These are phyloP conservation scores for Nannobrachium achirus DNA, from an alignment of 2,113 vertebrate genomes.

Conservation along the genomic window DNA sequence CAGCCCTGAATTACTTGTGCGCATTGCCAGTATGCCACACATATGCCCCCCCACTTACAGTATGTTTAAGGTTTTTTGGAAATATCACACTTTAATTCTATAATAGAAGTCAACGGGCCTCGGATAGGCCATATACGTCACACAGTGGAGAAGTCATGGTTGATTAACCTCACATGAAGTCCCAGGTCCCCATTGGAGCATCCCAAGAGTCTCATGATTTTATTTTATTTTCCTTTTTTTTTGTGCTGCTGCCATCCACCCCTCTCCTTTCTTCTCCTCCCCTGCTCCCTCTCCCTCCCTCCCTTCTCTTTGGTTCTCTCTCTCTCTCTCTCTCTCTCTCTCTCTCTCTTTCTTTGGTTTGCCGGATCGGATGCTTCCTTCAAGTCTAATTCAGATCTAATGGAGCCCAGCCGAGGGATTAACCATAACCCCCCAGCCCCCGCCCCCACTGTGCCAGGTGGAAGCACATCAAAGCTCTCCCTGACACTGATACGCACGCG, in stretches of 20 bases:
- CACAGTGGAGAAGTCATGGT: no score
- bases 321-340: neutral
- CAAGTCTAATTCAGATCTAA: conserved; percentile 33
- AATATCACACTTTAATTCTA: no score
- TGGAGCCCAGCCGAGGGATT: conserved; percentile 33
- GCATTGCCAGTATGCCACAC: no score
- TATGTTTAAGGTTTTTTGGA: no score
- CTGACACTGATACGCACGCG: conserved; percentile 13
- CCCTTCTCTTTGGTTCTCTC: neutral
- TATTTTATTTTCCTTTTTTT: neutral
- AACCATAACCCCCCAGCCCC: conserved; percentile 16
- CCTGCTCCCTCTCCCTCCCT: neutral
- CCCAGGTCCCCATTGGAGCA: no score
- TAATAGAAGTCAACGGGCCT: no score
- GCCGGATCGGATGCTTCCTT: conserved; percentile 8
- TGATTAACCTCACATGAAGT: no score
- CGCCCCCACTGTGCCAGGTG: conserved; percentile 8
- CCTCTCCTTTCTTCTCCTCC: neutral
- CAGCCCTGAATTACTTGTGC: no score
- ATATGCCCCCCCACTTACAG: no score
- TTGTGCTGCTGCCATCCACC: neutral
- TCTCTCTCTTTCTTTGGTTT: neutral
- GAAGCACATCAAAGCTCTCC: conserved; percentile 44
- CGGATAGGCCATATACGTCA: no score
- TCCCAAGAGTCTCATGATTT: no score